Conservation (phyloP, 2,797 vertebrate species). For the Phataginus tetradactyla region DNA sequence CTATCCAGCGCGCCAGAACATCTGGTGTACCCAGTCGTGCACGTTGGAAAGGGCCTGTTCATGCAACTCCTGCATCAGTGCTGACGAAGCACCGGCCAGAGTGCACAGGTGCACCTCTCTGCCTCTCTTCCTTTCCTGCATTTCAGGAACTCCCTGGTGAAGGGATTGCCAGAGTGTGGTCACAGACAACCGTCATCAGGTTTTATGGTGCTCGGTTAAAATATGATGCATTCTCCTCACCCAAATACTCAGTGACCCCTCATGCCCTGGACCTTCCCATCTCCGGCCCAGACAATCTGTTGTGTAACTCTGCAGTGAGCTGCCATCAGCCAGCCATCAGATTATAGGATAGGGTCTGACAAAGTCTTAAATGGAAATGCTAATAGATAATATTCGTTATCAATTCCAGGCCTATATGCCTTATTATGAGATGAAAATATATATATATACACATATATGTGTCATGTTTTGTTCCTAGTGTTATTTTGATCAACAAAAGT, state of each 20-base stretch:
- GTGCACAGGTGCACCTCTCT: not conserved
- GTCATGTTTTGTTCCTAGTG: not conserved
- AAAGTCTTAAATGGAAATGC: not conserved
- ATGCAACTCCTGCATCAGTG: not conserved
- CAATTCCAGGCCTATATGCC: not conserved
- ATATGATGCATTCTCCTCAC: not conserved
- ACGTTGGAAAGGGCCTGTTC: not conserved
- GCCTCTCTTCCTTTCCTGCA: not conserved
- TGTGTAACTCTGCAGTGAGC: not conserved
- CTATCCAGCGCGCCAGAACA: not conserved
- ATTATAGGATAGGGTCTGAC: not conserved
- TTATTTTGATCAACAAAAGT: not conserved
- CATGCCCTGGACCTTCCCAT: not conserved
- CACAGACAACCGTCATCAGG: not conserved
- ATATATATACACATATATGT: not conserved
- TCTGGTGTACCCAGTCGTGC: not conserved
- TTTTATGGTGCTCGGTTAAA: not conserved
- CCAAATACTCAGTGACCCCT: not conserved
- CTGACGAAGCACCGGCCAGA: not conserved
- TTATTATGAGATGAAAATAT: not conserved
- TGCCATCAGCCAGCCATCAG: too few species aligned
- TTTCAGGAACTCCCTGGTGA: not conserved
- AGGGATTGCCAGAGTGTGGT: not conserved
- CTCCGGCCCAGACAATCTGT: not conserved
- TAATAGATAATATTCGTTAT: not conserved